Evolutionary conservation across 37 sponge, comb jelly and placozoan species (phyloP).

Genomic region (Diacarnus erythraeanus): DNA sequence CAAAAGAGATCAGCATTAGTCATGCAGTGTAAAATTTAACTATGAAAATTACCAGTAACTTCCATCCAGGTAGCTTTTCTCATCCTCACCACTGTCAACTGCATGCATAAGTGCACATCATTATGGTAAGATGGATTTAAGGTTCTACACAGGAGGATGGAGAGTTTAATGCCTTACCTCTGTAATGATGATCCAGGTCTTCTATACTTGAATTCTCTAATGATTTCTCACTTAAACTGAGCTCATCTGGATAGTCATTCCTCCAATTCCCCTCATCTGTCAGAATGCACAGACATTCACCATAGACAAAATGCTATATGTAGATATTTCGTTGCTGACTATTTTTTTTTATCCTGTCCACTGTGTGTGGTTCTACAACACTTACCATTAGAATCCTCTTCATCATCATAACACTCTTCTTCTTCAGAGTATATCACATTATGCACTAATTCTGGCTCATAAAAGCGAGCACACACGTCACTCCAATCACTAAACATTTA

Average conservation of each 20-base stretch:
- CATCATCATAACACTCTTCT: conserved; percentile 57
- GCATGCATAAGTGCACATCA: neutral
- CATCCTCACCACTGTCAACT: neutral
- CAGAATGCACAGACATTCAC: neutral
- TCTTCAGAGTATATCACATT: conserved; percentile 60
- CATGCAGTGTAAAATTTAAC: too few relatives aligned
- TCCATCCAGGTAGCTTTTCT: neutral
- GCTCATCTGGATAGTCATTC: conserved; percentile 87
- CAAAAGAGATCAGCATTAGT: too few relatives aligned
- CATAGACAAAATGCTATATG: neutral
- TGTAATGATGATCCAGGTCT: too few relatives aligned
- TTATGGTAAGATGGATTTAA: too few relatives aligned
- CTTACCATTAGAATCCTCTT: conserved; percentile 85
- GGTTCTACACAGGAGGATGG: too few relatives aligned
- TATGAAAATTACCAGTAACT: conserved; percentile 8
- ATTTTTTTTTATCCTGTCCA: neutral
- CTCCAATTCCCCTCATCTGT: conserved; percentile 76
- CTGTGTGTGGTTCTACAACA: neutral
- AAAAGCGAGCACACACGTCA: neutral
- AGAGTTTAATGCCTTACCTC: too few relatives aligned
- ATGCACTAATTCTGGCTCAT: conserved; percentile 49
- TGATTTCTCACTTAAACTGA: conserved; percentile 9
- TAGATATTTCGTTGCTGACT: too few relatives aligned
- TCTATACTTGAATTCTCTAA: neutral
- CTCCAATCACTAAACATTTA: conserved; percentile 65